phyloP scores from a whole-genome alignment of 2,888 invertebrate genomes.

The Netelia fuscicornis region DNA sequence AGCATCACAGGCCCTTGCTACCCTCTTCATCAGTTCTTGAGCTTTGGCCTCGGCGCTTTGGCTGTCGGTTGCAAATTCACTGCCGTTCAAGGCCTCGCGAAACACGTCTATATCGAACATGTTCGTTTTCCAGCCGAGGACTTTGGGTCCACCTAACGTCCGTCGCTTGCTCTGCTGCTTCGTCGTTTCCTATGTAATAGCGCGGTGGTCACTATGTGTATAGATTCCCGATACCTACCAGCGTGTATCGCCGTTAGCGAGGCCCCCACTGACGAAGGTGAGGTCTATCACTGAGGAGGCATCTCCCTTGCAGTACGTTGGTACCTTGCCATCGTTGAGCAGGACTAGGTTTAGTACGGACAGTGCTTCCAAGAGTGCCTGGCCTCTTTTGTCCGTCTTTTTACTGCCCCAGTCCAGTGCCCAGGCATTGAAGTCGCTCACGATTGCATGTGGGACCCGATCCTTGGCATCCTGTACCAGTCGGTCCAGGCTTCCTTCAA shows the following conservation, averaged over 20 bases:
- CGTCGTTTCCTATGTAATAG: conserved; percentile 44
- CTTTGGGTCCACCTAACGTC: neutral
- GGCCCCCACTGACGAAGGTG: conserved; percentile 69
- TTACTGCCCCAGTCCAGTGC: conserved; percentile 70
- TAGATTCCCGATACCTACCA: conserved; percentile 68
- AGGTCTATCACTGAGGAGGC: conserved; percentile 67
- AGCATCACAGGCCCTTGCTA: conserved; percentile 61
- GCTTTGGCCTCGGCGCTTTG: neutral
- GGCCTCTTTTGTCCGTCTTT: conserved; percentile 65
- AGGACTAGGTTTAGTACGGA: conserved; percentile 60
- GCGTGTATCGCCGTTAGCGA: conserved; percentile 57
- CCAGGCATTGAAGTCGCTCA: conserved; percentile 69
- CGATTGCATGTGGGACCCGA: conserved; percentile 57
- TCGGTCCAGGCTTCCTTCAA: conserved; percentile 59
- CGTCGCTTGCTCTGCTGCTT: neutral
- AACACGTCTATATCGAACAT: conserved; percentile 28
- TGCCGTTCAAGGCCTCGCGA: conserved; percentile 5
- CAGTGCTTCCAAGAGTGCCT: conserved; percentile 61
- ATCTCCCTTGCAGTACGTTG: conserved; percentile 62
- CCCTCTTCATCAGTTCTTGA: conserved; percentile 32
- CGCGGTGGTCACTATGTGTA: conserved; percentile 67
- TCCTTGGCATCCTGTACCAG: conserved; percentile 62
- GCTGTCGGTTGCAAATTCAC: neutral
- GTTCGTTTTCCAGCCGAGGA: conserved; percentile 32
- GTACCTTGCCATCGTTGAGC: conserved; percentile 59